Evolutionary conservation across 2,113 vertebrate genomes (phyloP).

Genomic region (Ibidorhyncha struthersii): DNA sequence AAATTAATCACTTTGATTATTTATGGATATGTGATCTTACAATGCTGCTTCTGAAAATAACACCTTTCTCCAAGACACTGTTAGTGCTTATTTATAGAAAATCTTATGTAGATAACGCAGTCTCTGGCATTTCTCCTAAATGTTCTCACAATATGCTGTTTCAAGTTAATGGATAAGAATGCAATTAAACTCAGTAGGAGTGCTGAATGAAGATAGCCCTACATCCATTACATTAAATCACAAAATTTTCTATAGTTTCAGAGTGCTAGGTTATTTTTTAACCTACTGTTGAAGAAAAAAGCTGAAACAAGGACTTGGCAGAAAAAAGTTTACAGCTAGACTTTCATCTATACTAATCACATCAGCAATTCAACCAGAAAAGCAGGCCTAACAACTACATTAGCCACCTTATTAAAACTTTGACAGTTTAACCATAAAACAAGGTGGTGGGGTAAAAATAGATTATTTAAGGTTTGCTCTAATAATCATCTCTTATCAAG

Average conservation of each 20-base stretch:
- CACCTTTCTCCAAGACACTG: not conserved
- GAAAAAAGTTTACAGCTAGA: not conserved
- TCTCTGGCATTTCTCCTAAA: not conserved
- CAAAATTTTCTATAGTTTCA: not conserved
- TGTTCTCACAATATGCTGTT: not conserved
- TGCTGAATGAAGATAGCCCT: not conserved
- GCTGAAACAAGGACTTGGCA: not conserved
- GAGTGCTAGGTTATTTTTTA: not conserved
- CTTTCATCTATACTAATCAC: not conserved
- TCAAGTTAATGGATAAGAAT: conserved; percentile 1
- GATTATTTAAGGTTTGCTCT: not conserved
- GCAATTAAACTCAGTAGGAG: not conserved
- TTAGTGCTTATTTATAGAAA: not conserved
- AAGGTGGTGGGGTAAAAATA: not conserved
- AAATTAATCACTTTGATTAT: not conserved
- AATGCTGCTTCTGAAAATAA: not conserved
- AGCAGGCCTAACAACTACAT: not conserved
- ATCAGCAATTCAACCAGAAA: not conserved
- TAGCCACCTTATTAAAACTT: not conserved
- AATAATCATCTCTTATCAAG: not conserved
- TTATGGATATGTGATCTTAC: not conserved
- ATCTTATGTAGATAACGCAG: not conserved
- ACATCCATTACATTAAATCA: not conserved
- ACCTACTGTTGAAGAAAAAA: not conserved
- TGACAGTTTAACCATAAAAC: not conserved